These are phyloP conservation scores for Drosophila neotestacea DNA, from an alignment of 2,888 invertebrate species.

Conservation along the genomic window DNA sequence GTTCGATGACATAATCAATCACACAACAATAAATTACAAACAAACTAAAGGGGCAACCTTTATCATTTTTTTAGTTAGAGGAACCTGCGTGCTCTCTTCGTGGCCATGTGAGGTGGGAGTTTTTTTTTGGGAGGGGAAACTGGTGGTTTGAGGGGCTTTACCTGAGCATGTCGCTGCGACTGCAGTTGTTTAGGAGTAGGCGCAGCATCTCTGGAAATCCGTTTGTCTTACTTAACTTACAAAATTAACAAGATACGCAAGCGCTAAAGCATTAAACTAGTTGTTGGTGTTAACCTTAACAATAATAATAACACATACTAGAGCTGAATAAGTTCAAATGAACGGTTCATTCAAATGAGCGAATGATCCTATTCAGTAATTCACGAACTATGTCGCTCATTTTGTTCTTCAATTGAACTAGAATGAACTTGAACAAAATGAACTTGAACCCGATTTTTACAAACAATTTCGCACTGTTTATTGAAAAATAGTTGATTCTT, in stretches of 20 bases:
- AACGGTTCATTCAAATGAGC: no score
- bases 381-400: no score
- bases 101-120: conserved; percentile 6
- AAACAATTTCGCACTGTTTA: conserved; percentile 7
- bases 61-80: conserved; percentile 38
- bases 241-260: conserved; percentile 62
- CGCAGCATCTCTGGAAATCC: conserved; percentile 71
- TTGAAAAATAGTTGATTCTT: neutral
- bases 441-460: neutral
- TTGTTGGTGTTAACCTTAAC: conserved; percentile 60
- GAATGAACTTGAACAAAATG: neutral
- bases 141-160: conserved; percentile 25
- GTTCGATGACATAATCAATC: conserved; percentile 71
- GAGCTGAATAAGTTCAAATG: neutral
- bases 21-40: neutral
- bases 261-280: conserved; percentile 64
- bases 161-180: conserved; percentile 74
- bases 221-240: conserved; percentile 52
- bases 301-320: conserved; percentile 55
- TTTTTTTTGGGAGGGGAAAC: neutral
- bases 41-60: conserved; percentile 14
- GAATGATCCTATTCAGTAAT: no score
- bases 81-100: conserved; percentile 9
- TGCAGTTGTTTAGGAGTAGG: conserved; percentile 72
- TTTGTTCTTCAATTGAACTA: neutral